Percentiles rank a stretch among this genome's conserved stretches.
These are phyloP conservation scores for Desoria tigrina DNA, from an alignment of 2,888 invertebrate species.

Conservation along the genomic window DNA sequence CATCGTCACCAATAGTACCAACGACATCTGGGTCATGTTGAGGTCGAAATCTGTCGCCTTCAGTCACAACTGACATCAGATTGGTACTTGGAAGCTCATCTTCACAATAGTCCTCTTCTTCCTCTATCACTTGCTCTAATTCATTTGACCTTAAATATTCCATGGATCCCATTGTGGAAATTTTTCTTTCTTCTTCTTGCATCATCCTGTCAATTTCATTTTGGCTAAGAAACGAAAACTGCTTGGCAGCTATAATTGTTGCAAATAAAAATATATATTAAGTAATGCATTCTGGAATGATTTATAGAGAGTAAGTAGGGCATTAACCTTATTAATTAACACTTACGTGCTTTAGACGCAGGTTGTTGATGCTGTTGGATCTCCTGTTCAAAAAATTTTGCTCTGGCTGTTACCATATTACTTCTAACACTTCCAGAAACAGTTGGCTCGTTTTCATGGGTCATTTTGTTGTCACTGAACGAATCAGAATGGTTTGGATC, in stretches of 20 bases:
- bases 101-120: conserved; percentile 47
- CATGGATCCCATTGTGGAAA: conserved; percentile 44
- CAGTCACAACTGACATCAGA: conserved; percentile 24
- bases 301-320: neutral
- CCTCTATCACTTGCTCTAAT: conserved; percentile 50
- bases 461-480: neutral
- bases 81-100: conserved; percentile 39
- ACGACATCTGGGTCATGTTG: conserved; percentile 28
- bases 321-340: neutral
- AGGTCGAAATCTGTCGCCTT: conserved; percentile 28
- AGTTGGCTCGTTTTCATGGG: neutral
- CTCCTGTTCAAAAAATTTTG: conserved; percentile 92
- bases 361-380: conserved; percentile 90
- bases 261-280: neutral
- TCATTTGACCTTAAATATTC: conserved; percentile 46
- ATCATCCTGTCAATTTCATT: conserved; percentile 81
- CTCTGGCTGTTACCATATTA: conserved; percentile 68
- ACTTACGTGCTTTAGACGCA: conserved; percentile 75
- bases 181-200: conserved; percentile 73
- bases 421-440: conserved; percentile 26
- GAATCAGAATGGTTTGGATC: neutral
- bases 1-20: conserved; percentile 12
- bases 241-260: conserved; percentile 69
- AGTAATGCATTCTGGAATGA: neutral
- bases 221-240: conserved; percentile 88